A percentile compares a stretch with the other conserved stretches of the same genome.
phyloP scores from a whole-genome alignment of 2,113 vertebrate genomes.

The Brevimyrus niger region DNA sequence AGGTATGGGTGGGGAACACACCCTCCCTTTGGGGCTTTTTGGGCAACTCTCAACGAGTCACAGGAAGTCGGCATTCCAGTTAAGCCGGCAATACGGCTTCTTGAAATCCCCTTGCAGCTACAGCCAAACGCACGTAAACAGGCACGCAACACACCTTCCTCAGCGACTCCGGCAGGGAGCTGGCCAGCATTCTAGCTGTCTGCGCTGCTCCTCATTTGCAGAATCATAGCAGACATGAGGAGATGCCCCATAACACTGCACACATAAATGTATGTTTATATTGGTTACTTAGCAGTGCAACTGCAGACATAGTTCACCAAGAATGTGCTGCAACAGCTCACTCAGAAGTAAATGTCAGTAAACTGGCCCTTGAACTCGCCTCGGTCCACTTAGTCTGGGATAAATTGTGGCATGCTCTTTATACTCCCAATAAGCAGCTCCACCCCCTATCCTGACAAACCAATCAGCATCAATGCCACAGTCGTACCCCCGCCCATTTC shows the following conservation, averaged over 20 bases:
- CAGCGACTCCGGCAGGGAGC: not conserved
- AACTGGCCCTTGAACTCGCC: not conserved
- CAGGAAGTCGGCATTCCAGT: slow-evolving; percentile 45
- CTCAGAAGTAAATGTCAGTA: not conserved
- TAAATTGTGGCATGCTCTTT: slow-evolving; percentile 4
- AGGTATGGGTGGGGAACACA: slow-evolving; percentile 34
- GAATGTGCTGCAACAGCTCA: not conserved
- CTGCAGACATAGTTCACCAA: not conserved
- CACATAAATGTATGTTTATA: not conserved
- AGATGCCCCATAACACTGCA: not conserved
- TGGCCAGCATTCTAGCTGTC: not conserved
- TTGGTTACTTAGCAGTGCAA: not conserved
- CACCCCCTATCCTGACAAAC: not conserved
- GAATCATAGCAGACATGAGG: not conserved
- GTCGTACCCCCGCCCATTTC: not conserved
- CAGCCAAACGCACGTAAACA: not conserved
- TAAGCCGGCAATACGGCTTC: slow-evolving; percentile 18
- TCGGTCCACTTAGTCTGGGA: not conserved
- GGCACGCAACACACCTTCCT: not conserved
- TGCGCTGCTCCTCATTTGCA: not conserved
- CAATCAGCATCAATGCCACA: not conserved
- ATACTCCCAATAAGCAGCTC: not conserved
- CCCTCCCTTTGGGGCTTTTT: slow-evolving; percentile 33
- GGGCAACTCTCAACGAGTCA: slow-evolving; percentile 51
- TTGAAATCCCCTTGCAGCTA: not conserved